Percentiles rank a stretch among this genome's conserved stretches.
Conservation (phyloP, 2,888 invertebrate genomes). For the Polydrusus pterygomalis region DNA sequence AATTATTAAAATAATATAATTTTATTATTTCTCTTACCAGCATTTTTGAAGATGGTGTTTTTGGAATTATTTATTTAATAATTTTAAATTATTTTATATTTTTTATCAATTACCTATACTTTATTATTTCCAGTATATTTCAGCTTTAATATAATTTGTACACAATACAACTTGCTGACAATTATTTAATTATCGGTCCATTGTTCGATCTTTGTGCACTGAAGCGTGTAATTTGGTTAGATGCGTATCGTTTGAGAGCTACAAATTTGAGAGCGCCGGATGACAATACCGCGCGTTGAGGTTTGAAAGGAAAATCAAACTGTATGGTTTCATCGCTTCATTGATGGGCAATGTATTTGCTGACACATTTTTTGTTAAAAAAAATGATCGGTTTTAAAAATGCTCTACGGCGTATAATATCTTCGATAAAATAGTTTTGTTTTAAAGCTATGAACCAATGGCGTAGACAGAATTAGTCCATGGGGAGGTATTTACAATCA, state of each 20-base stretch:
- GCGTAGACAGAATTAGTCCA: too few relatives aligned
- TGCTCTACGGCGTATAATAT: neutral
- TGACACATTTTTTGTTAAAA: neutral
- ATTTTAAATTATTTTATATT: neutral
- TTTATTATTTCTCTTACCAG: too few relatives aligned
- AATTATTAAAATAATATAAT: too few relatives aligned
- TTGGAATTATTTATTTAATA: neutral
- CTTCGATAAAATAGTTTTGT: neutral
- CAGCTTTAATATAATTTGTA: neutral
- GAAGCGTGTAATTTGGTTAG: constrained; percentile 12
- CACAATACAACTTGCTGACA: neutral
- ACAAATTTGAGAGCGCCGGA: neutral
- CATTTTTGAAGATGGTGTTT: too few relatives aligned
- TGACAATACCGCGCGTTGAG: neutral
- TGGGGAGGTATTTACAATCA: too few relatives aligned
- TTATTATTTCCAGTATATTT: neutral
- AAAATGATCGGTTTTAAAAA: neutral
- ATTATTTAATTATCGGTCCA: constrained; percentile 14
- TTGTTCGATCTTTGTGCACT: constrained; percentile 14
- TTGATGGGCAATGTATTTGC: neutral
- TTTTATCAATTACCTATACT: neutral
- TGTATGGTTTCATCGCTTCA: neutral
- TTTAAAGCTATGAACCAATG: too few relatives aligned
- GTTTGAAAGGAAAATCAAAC: constrained; percentile 2
- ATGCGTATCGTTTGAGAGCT: neutral